Percentiles rank a stretch among this genome's conserved stretches.
Evolutionary conservation across 1,140 invertebrate genomes (phyloP).

Genomic region (Drosophila trapezifrons): DNA sequence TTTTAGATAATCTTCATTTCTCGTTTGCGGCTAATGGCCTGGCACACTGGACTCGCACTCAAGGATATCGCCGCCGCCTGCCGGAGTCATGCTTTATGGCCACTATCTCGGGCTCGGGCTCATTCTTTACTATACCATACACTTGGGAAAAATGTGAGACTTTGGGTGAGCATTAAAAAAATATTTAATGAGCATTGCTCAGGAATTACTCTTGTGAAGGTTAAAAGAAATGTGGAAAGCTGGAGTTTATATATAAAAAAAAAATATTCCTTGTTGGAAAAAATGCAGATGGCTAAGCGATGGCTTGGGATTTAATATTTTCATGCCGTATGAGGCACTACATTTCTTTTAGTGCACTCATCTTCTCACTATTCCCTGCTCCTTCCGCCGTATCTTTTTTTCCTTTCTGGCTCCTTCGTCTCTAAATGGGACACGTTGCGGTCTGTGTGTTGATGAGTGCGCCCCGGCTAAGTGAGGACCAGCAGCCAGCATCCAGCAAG

Average conservation of each 20-base stretch:
- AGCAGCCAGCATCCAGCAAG: slow-evolving; percentile 18
- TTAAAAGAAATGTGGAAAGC: neutral
- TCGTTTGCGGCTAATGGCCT: slow-evolving; percentile 82
- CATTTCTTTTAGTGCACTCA: slow-evolving; percentile 20
- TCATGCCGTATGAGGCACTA: no score
- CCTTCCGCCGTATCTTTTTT: slow-evolving; percentile 59
- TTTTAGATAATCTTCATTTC: slow-evolving; percentile 83
- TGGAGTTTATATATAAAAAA: no score
- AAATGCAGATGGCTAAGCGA: no score
- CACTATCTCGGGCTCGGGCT: slow-evolving; percentile 40
- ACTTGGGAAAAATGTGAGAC: neutral
- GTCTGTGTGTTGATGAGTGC: slow-evolving; percentile 75
- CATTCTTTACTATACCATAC: slow-evolving; percentile 25
- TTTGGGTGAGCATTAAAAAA: neutral
- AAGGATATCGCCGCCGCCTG: slow-evolving; percentile 74
- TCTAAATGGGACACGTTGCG: slow-evolving; percentile 81
- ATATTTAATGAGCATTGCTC: neutral
- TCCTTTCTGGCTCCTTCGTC: slow-evolving; percentile 29
- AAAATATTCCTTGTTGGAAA: no score
- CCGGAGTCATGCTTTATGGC: slow-evolving; percentile 62
- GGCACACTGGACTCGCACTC: slow-evolving; percentile 74
- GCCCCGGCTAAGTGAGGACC: slow-evolving; percentile 74
- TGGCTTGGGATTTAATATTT: no score
- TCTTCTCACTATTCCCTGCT: slow-evolving; percentile 29
- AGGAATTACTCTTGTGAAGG: neutral